A percentile compares a stretch with the other conserved stretches of the same genome.
These are phyloP conservation scores for Naso thynnoides DNA, from an alignment of 2,797 vertebrate genomes.

Conservation along the genomic window DNA sequence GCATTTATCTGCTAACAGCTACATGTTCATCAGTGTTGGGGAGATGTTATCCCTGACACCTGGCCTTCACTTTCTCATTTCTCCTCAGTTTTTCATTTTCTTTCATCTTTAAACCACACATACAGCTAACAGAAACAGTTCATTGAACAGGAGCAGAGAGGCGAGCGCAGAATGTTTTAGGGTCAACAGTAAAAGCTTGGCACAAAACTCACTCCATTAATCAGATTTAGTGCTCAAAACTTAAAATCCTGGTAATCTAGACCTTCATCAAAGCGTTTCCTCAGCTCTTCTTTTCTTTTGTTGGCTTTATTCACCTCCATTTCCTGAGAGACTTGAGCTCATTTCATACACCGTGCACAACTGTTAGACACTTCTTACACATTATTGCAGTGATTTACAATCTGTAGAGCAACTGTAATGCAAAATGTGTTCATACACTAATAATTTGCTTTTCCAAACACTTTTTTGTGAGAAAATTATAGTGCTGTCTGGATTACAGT, in stretches of 20 bases:
- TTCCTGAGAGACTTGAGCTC: slow-evolving; percentile 38
- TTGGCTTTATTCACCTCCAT: slow-evolving; percentile 23
- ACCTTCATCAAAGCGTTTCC: slow-evolving; percentile 31
- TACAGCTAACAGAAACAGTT: not conserved
- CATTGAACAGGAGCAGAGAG: slow-evolving; percentile 20
- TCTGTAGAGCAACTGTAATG: slow-evolving; percentile 20
- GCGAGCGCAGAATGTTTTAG: slow-evolving; percentile 34
- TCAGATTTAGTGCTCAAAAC: slow-evolving; percentile 38
- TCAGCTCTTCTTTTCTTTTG: slow-evolving; percentile 25
- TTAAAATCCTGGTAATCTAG: slow-evolving; percentile 37
- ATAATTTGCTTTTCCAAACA: slow-evolving; percentile 38
- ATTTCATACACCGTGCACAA: slow-evolving; percentile 45
- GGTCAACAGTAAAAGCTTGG: slow-evolving; percentile 47
- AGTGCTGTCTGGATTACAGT: not conserved
- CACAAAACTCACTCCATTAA: slow-evolving; percentile 29
- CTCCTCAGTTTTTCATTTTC: slow-evolving; percentile 15
- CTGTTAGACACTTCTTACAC: slow-evolving; percentile 17
- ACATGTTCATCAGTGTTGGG: slow-evolving; percentile 7
- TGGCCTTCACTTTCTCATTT: slow-evolving; percentile 8
- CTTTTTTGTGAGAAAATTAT: slow-evolving; percentile 1
- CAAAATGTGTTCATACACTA: slow-evolving; percentile 28
- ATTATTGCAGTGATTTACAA: slow-evolving; percentile 37
- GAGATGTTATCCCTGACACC: slow-evolving; percentile 28
- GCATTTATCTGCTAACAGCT: slow-evolving; percentile 16
- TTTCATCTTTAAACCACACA: slow-evolving; percentile 25